A percentile compares a stretch with the other conserved stretches of the same genome.
phyloP scores from a whole-genome alignment of 1,140 invertebrate species.

The Chlorops oryzae region DNA sequence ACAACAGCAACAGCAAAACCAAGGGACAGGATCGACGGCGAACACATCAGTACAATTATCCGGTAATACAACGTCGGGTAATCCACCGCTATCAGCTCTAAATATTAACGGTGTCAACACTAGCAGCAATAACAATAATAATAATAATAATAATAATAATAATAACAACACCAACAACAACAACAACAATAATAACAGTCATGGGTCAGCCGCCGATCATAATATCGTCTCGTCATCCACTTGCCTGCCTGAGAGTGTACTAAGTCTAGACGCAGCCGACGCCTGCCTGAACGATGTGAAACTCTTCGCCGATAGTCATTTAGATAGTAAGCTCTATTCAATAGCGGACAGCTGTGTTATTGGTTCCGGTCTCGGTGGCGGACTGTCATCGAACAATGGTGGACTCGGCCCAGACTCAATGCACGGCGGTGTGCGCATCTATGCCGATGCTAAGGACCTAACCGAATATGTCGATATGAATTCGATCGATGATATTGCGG shows the following conservation, averaged over 20 bases:
- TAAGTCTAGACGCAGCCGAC: constrained; percentile 42
- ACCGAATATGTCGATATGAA: constrained; percentile 60
- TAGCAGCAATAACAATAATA: constrained; percentile 46
- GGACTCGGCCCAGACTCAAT: constrained; percentile 49
- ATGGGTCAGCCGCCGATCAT: constrained; percentile 51
- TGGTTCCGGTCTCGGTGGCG: constrained; percentile 20
- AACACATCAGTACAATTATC: constrained; percentile 19
- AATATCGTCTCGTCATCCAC: constrained; percentile 63
- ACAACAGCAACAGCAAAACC: constrained; percentile 49
- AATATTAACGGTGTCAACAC: no score
- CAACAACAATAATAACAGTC: constrained; percentile 18
- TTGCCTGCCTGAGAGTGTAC: constrained; percentile 54
- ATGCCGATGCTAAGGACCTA: constrained; percentile 35
- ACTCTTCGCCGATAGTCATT: constrained; percentile 50
- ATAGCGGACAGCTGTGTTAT: constrained; percentile 52
- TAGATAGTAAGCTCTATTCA: constrained; percentile 57
- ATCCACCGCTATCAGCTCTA: constrained; percentile 19
- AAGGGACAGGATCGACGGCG: constrained; percentile 18
- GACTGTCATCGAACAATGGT: background rate
- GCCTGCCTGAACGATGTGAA: constrained; percentile 47
- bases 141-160: constrained; percentile 1
- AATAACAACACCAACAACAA: constrained; percentile 35
- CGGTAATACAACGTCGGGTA: constrained; percentile 7
- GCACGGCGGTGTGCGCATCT: constrained; percentile 44
- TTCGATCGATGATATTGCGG: constrained; percentile 74